Conservation (phyloP, 2,888 invertebrate genomes). For the Idaea dimidiata region DNA sequence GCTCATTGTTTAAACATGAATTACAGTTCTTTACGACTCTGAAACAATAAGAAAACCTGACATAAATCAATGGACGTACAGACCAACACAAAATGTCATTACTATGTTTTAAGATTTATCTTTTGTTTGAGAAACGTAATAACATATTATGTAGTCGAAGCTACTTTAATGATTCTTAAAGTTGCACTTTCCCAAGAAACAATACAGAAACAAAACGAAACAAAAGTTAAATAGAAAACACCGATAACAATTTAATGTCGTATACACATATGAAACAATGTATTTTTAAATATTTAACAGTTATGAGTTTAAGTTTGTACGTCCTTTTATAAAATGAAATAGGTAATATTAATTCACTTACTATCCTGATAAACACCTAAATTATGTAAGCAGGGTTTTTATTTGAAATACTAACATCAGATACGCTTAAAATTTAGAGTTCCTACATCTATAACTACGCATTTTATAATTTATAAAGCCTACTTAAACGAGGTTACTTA, state of each 20-base stretch:
- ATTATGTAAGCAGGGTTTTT: conserved; percentile 65
- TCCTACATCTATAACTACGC: conserved; percentile 74
- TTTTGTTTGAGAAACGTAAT: conserved; percentile 64
- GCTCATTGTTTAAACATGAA: conserved; percentile 75
- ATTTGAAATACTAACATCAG: conserved; percentile 69
- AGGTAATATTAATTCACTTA: conserved; percentile 26
- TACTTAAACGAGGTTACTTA: conserved; percentile 78
- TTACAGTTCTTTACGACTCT: conserved; percentile 73
- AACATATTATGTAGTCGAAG: conserved; percentile 43
- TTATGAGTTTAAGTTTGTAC: conserved; percentile 46
- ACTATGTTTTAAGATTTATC: conserved; percentile 61
- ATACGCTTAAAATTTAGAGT: conserved; percentile 65
- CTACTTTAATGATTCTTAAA: conserved; percentile 34
- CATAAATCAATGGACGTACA: conserved; percentile 72
- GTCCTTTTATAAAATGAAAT: conserved; percentile 38
- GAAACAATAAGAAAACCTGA: conserved; percentile 74
- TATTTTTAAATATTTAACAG: conserved; percentile 32
- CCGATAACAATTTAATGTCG: conserved; percentile 68
- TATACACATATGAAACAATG: conserved; percentile 59
- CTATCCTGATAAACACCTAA: conserved; percentile 47
- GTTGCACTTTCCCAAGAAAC: conserved; percentile 61
- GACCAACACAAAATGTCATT: conserved; percentile 57
- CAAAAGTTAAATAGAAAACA: conserved; percentile 38
- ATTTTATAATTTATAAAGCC: conserved; percentile 79
- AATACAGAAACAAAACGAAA: conserved; percentile 43